phyloP scores from a whole-genome alignment of 2,113 vertebrate genomes.

The Engystomops pustulosus region DNA sequence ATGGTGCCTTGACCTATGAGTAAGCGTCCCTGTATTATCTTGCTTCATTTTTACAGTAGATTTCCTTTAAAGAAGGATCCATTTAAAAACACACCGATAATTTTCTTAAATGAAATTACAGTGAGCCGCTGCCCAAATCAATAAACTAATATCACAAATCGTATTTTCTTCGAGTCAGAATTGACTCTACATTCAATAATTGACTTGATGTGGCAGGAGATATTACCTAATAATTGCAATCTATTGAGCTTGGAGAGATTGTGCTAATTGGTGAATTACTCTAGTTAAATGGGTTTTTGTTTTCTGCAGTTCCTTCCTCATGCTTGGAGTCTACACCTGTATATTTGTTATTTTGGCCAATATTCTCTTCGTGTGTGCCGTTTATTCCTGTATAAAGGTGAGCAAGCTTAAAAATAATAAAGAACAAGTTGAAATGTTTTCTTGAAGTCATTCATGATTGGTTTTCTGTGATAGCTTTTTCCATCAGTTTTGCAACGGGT shows the following conservation, averaged over 20 bases:
- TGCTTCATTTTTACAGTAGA: too few relatives aligned
- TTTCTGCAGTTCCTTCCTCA: slow-evolving; percentile 80
- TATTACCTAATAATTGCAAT: slow-evolving; percentile 15
- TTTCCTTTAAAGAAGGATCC: background rate
- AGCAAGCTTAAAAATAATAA: slow-evolving; percentile 46
- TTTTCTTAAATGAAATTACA: background rate
- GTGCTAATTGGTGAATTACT: background rate
- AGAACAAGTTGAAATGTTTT: background rate
- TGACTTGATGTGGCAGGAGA: background rate
- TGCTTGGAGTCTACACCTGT: slow-evolving; percentile 85
- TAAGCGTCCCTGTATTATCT: too few relatives aligned
- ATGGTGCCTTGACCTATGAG: too few relatives aligned
- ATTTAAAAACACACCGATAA: background rate
- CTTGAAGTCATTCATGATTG: background rate
- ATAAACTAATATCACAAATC: slow-evolving; percentile 1
- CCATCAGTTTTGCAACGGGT: slow-evolving; percentile 83
- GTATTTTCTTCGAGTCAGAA: background rate
- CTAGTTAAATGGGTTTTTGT: background rate
- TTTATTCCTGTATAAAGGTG: slow-evolving; percentile 91
- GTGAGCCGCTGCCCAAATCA: background rate
- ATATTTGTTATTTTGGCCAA: slow-evolving; percentile 86
- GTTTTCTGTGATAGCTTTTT: slow-evolving; percentile 76
- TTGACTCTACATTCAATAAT: slow-evolving; percentile 9
- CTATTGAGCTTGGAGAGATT: background rate
- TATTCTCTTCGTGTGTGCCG: slow-evolving; percentile 88